A percentile compares a stretch with the other conserved stretches of the same genome.
phyloP scores from a whole-genome alignment of 2,113 vertebrate species.

The Turnix velox region DNA sequence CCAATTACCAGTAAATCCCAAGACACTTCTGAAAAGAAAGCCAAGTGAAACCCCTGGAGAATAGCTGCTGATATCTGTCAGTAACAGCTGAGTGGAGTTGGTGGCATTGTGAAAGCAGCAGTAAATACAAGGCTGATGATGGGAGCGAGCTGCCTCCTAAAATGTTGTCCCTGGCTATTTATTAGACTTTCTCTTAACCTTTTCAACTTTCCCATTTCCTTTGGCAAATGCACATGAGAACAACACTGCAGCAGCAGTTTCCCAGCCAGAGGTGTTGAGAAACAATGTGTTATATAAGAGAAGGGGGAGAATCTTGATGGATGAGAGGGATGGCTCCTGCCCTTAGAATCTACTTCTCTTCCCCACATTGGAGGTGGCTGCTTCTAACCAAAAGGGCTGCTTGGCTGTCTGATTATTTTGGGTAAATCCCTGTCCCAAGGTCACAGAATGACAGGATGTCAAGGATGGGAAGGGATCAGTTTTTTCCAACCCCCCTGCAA shows the following conservation, averaged over 20 bases:
- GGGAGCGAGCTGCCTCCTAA: background rate
- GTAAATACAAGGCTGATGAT: background rate
- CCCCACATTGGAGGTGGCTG: fast-evolving
- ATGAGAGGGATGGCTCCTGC: background rate
- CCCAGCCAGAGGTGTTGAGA: background rate
- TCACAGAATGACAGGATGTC: too few relatives aligned
- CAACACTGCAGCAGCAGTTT: background rate
- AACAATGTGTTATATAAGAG: background rate
- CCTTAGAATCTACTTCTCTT: fast-evolving
- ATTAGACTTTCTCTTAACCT: background rate
- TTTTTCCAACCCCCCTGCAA: too few relatives aligned
- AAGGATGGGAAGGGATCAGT: too few relatives aligned
- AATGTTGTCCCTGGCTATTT: background rate
- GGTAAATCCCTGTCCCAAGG: background rate
- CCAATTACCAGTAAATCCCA: constrained; percentile 53
- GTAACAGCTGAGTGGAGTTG: background rate
- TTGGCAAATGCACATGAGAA: background rate
- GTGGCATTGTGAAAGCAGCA: background rate
- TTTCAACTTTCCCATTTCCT: background rate
- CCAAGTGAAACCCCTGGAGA: background rate
- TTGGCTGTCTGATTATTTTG: background rate
- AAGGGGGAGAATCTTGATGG: background rate
- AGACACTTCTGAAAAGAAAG: constrained; percentile 23
- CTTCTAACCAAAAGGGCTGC: background rate
- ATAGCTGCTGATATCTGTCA: constrained; percentile 25